Base-by-base conservation (phyloP, 2,113 vertebrate genomes). In the Chamaetylas fuelleborni region DNA sequence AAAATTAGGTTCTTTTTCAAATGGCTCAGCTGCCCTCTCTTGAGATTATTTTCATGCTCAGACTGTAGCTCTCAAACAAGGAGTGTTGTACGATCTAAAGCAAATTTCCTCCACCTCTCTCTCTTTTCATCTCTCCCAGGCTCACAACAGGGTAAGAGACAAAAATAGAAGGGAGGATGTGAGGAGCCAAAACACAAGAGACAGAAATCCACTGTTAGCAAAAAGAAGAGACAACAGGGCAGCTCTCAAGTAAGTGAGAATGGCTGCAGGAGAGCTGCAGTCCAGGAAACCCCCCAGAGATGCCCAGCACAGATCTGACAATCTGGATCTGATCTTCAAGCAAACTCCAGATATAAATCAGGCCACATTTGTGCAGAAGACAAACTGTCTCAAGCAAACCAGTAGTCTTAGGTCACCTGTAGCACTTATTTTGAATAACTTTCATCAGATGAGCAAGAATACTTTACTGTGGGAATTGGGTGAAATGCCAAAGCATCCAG, bases 1-100 rank as follows among this genome's bases (percentile, higher is more conserved):
- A 69, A 86, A 92, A 93, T 95, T 77, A 86, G 57, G 31, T 86
- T 93, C 82, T 80, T 85, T n/a, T 48, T 61, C 57, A 90, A 77
- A 77, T 11, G 48, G 79, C 67, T 95, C 96, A 96, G 88, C 93
- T 95, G 93, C 66, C 94, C 88, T 86, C 87, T 89, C 78, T 92
- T 33, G 57, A 90, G 71, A 60, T 70, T 73, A 53, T 93, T 95
- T 90, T 86, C 71, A 48, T 45, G 40, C 62, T 93, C 76, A 76
- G 33, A 72, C 74, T 36, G 88, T 45, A 42, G 42, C 60, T 87
- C 81, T 81, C 4, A 3, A 84, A 33, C 78, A 65, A 76, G 33
- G 73, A 56, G 23, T 74, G 29, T 20, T 33, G 24, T 24, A 43
- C 0, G 0, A 76, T 33, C 25, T 45, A 47, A 69, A 90, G 80